Base-by-base conservation (phyloP, 2,113 vertebrate species). In the Pandion haliaetus region DNA sequence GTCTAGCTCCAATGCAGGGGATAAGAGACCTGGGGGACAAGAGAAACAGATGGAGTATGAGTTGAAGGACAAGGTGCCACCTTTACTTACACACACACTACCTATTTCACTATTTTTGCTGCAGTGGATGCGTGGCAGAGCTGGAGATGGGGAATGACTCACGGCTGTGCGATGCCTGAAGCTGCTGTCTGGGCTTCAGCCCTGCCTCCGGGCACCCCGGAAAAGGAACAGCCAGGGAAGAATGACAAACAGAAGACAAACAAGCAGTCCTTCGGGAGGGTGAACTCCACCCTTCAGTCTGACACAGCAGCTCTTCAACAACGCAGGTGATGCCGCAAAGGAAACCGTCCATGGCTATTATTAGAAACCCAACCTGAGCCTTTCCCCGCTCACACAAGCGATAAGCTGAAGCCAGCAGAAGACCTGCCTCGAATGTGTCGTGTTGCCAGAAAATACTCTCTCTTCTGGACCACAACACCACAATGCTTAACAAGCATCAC, bases 81-180 rank as follows among this genome's bases (percentile, higher is more conserved):
- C 61, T 62, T 19, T 59, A 23, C 61, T 38, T 24, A 44, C 54
- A 69, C 25, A 28, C 54, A 15, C 52, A 20, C 23, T 23, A n/a
- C 14, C 40, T 17, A 12, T 25, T 42, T 55, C 26, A 28, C 69
- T 28, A 0, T 2, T 50, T 66, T 2, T 79, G 77, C 90, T 85
- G 93, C 90, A 65, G 88, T 2, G 2, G 70, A 26, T 52, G 66
- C 79, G 28, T 0, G 0, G 78, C 8, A 69, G 28, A 61, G 86
- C 55, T 69, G 61, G 40, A 4, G 49, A 25, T 40, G 38, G 52
- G 36, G 23, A 82, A 25, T 77, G 95, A 92, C 71, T 93, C 88
- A 72, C 1, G 2, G 66, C 50, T 8, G 34, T 0, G 19, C 17
- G 2, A 54, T 17, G 45, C 45, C 50, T 31, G 17, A 4, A 69